phyloP scores from a whole-genome alignment of 2,113 vertebrate species.

The Elephas maximus region DNA sequence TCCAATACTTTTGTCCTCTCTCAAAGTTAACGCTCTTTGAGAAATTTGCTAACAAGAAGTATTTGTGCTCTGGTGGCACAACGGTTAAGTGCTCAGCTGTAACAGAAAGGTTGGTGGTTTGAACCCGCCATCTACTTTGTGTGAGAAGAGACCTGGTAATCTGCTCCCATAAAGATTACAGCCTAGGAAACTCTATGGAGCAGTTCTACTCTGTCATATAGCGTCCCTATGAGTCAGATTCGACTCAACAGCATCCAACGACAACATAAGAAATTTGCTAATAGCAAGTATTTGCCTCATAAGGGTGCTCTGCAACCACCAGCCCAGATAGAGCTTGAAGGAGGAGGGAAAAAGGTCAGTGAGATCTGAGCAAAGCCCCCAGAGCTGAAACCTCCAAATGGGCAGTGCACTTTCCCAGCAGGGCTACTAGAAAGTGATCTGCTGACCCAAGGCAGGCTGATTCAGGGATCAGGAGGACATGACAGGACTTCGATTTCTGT shows the following conservation, averaged over 20 bases:
- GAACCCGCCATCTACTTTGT: not conserved
- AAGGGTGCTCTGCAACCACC: not conserved
- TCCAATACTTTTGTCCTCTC: slow-evolving; percentile 7
- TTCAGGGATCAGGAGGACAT: not conserved
- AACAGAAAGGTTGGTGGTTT: not conserved
- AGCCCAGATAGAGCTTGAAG: not conserved
- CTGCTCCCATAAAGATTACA: not conserved
- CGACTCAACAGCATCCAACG: not conserved
- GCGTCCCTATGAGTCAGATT: not conserved
- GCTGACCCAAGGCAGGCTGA: not conserved
- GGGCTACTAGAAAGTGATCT: not conserved
- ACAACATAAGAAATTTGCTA: not conserved
- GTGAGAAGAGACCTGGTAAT: not conserved
- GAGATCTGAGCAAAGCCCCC: not conserved
- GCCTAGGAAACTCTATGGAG: not conserved
- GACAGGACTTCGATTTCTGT: not conserved
- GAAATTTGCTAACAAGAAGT: slow-evolving; percentile 43
- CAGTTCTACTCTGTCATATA: not conserved
- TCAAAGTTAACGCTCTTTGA: not conserved
- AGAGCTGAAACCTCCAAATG: not conserved
- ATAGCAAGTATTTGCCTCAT: not conserved
- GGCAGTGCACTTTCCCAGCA: not conserved
- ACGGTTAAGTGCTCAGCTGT: not conserved
- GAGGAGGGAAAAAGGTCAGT: not conserved
- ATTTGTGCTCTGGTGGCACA: not conserved